These are phyloP conservation scores for Trogon surrucura DNA, from an alignment of 2,113 vertebrate species.

Conservation along the genomic window DNA sequence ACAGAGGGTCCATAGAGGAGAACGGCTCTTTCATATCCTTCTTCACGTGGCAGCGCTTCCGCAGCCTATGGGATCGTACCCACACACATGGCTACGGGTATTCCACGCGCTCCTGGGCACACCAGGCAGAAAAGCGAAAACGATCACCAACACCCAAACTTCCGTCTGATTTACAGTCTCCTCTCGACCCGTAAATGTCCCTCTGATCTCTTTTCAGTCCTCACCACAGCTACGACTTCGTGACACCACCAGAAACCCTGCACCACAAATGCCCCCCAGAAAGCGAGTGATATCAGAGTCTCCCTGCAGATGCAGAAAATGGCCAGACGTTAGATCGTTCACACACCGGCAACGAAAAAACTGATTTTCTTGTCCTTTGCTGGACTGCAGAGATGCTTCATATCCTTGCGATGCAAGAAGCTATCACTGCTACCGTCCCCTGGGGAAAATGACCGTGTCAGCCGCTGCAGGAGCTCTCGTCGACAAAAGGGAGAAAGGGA, in stretches of 20 bases:
- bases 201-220: not conserved
- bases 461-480: not conserved
- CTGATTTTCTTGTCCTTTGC: not conserved
- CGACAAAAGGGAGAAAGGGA: not conserved
- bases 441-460: not conserved
- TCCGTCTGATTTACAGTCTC: fast-evolving
- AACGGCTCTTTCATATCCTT: fast-evolving
- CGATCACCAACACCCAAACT: fast-evolving
- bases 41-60: not conserved
- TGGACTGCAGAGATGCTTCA: not conserved
- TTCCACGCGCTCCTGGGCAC: not conserved
- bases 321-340: fast-evolving
- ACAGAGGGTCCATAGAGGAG: not conserved
- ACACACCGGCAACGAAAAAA: not conserved
- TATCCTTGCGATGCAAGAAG: fast-evolving
- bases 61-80: fast-evolving
- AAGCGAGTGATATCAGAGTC: no score
- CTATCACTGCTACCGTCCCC: fast-evolving
- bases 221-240: fast-evolving
- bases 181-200: fast-evolving
- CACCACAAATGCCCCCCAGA: fast-evolving
- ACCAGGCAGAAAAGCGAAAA: not conserved
- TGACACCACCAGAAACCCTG: not conserved
- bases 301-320: not conserved
- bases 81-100: not conserved